Percentiles rank a stretch among this genome's conserved stretches.
These are phyloP conservation scores for Geotrupes spiniger DNA, from an alignment of 2,888 invertebrate genomes.

Conservation along the genomic window DNA sequence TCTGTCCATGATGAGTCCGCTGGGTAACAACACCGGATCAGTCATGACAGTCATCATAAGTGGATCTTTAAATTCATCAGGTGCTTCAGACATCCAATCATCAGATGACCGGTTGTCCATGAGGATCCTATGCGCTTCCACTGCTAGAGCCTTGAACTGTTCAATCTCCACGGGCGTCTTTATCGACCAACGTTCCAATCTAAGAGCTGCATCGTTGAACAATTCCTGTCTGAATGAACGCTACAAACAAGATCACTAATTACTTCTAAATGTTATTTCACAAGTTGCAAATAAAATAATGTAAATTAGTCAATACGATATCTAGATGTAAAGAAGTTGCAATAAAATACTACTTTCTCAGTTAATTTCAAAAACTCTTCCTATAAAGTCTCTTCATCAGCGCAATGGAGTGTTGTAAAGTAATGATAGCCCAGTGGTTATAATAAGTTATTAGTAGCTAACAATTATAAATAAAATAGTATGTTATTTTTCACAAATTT, in stretches of 20 bases:
- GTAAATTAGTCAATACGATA: background rate
- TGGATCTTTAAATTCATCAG: slow-evolving; percentile 95
- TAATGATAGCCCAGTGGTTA: no score
- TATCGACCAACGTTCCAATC: slow-evolving; percentile 78
- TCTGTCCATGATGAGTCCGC: slow-evolving; percentile 88
- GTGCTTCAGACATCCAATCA: slow-evolving; percentile 92
- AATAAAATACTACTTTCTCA: no score
- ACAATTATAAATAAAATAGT: no score
- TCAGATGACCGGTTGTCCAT: slow-evolving; percentile 82
- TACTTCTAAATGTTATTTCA: no score
- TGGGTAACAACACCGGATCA: slow-evolving; percentile 90
- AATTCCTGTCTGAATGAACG: slow-evolving; percentile 90
- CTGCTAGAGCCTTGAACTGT: slow-evolving; percentile 75
- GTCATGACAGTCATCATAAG: slow-evolving; percentile 97
- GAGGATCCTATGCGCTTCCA: slow-evolving; percentile 74
- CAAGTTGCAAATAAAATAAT: no score
- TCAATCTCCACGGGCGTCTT: slow-evolving; percentile 84
- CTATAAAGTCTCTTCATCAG: no score
- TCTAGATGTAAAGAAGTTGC: slow-evolving; percentile 3
- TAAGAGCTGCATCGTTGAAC: slow-evolving; percentile 84
- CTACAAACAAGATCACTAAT: no score
- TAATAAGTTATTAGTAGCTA: no score
- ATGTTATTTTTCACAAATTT: no score
- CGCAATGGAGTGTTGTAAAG: no score
- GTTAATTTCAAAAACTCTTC: no score